Conservation (phyloP, 2,797 vertebrate species). For the Spinibarbus caldwelli region DNA sequence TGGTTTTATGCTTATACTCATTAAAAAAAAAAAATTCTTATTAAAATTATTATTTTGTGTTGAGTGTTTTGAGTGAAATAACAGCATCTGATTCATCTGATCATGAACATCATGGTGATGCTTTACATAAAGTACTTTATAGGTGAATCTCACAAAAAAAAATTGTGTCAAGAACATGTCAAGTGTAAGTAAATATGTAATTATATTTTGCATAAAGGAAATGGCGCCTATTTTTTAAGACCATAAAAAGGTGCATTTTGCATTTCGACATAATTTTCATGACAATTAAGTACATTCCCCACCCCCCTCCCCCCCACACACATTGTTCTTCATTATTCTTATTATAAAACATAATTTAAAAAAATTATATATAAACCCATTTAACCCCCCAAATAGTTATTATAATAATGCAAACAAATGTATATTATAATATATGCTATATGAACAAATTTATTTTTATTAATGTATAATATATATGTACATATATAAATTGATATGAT, state of each 20-base stretch:
- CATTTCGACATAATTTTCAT: background rate
- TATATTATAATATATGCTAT: background rate
- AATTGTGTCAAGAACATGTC: background rate
- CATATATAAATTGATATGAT: background rate
- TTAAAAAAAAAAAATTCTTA: background rate
- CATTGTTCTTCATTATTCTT: background rate
- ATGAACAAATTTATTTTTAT: background rate
- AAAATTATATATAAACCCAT: background rate
- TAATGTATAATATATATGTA: no score
- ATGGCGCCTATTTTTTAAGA: background rate
- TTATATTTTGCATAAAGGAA: background rate
- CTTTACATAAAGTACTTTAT: background rate
- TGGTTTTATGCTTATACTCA: background rate
- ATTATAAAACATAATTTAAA: background rate
- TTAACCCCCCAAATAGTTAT: background rate
- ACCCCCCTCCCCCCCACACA: background rate
- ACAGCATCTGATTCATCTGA: background rate
- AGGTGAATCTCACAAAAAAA: background rate
- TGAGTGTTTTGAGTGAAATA: background rate
- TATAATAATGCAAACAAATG: background rate
- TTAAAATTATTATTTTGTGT: no score
- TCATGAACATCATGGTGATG: background rate
- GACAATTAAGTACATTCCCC: background rate
- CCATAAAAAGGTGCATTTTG: background rate
- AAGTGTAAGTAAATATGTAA: background rate